phyloP scores from a whole-genome alignment of 2,888 invertebrate genomes.

The Ceraclea dissimilis region DNA sequence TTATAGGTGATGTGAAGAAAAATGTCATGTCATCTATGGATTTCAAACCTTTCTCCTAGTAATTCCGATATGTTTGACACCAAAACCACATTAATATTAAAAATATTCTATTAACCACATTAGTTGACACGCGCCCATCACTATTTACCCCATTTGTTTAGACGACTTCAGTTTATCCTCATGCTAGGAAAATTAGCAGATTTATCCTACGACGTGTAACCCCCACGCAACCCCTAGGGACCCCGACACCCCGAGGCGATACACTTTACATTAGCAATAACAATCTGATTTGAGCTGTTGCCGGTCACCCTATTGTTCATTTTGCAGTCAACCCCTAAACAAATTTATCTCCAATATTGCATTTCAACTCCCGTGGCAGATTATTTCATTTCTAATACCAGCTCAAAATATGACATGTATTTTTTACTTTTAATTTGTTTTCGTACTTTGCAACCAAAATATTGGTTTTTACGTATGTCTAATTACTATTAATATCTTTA shows the following conservation, averaged over 20 bases:
- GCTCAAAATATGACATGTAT: too few species aligned
- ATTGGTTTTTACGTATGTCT: too few species aligned
- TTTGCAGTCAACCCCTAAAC: constrained; percentile 3
- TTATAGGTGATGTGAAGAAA: too few species aligned
- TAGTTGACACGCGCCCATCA: too few species aligned
- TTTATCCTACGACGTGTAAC: constrained; percentile 16
- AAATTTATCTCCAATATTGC: not conserved
- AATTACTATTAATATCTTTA: too few species aligned
- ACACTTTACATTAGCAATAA: constrained; percentile 21
- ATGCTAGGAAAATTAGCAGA: constrained; percentile 11
- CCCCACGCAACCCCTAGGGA: constrained; percentile 8
- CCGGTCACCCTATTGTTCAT: constrained; percentile 3
- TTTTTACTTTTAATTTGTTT: too few species aligned
- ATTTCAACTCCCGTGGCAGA: not conserved
- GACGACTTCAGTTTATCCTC: not conserved
- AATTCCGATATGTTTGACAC: too few species aligned
- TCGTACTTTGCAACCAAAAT: too few species aligned
- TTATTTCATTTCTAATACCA: not conserved
- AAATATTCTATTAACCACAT: too few species aligned
- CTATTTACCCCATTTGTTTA: not conserved
- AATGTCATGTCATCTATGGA: too few species aligned
- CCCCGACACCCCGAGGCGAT: constrained; percentile 1
- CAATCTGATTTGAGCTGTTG: constrained; percentile 22
- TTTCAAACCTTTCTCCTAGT: too few species aligned
- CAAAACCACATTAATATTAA: too few species aligned